phyloP scores from a whole-genome alignment of 2,797 vertebrate species.

The Cryptoprocta ferox region DNA sequence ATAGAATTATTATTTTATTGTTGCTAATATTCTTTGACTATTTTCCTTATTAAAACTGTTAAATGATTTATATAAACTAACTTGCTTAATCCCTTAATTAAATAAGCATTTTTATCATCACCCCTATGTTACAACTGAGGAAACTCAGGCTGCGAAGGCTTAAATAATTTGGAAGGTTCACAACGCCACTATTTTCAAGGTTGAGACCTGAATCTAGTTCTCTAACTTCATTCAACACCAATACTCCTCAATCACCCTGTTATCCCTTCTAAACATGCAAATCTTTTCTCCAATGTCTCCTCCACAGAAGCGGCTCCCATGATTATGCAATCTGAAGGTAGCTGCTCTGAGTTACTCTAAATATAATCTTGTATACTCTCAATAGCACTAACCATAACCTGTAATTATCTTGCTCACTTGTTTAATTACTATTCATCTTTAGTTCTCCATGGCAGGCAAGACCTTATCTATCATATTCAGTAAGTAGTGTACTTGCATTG shows the following conservation, averaged over 20 bases:
- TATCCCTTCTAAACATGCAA: background rate
- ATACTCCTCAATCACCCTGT: background rate
- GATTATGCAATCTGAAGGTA: fast-evolving
- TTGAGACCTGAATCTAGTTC: background rate
- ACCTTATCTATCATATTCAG: background rate
- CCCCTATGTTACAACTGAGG: background rate
- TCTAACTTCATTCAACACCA: background rate
- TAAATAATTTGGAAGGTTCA: background rate
- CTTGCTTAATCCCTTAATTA: background rate
- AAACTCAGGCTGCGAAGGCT: background rate
- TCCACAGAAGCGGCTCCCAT: background rate
- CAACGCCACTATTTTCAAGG: background rate
- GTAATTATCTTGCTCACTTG: background rate
- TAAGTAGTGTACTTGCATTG: background rate
- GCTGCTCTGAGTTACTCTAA: background rate
- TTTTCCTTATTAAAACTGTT: background rate
- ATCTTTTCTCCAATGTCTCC: background rate
- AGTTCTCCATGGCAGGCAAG: background rate
- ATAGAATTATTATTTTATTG: background rate
- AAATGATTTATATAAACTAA: background rate
- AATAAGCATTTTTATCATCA: background rate
- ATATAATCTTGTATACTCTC: background rate
- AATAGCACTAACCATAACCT: background rate
- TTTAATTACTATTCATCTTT: background rate
- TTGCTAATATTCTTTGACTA: background rate